These are phyloP conservation scores for Malurus splendens DNA, from an alignment of 2,797 vertebrate genomes.

Conservation along the genomic window DNA sequence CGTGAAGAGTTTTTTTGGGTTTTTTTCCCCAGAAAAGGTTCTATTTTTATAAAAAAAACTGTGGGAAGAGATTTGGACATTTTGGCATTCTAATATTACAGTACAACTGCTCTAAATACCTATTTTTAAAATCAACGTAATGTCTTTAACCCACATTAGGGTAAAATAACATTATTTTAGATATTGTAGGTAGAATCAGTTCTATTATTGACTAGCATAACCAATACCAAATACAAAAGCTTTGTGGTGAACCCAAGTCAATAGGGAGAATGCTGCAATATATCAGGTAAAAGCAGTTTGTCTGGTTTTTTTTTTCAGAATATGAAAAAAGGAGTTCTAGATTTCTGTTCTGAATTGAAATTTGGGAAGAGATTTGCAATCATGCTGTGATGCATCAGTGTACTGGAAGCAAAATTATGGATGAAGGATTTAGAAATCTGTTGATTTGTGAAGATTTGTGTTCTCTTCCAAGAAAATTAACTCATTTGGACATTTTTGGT, in stretches of 20 bases:
- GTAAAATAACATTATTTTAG: background rate
- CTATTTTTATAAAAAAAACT: constrained; percentile 33
- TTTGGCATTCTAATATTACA: constrained; percentile 1
- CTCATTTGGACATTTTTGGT: background rate
- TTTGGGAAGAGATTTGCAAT: background rate
- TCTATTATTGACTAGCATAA: background rate
- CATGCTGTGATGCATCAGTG: background rate
- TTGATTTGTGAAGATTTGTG: background rate
- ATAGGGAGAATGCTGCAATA: background rate
- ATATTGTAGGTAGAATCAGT: background rate
- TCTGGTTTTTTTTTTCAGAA: background rate
- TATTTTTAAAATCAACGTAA: background rate
- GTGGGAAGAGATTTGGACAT: constrained; percentile 29
- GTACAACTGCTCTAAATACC: constrained; percentile 8
- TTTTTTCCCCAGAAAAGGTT: background rate
- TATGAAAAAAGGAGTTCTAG: background rate
- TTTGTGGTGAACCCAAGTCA: background rate
- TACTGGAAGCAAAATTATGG: background rate
- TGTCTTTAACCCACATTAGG: background rate
- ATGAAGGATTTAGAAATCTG: background rate
- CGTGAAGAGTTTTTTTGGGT: background rate
- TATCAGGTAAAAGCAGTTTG: background rate
- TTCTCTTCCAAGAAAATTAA: background rate
- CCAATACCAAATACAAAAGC: background rate
- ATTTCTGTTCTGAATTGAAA: background rate